Conservation (phyloP, 37 sponge, comb jelly and placozoan species). For the Aplysina aerophoba region DNA sequence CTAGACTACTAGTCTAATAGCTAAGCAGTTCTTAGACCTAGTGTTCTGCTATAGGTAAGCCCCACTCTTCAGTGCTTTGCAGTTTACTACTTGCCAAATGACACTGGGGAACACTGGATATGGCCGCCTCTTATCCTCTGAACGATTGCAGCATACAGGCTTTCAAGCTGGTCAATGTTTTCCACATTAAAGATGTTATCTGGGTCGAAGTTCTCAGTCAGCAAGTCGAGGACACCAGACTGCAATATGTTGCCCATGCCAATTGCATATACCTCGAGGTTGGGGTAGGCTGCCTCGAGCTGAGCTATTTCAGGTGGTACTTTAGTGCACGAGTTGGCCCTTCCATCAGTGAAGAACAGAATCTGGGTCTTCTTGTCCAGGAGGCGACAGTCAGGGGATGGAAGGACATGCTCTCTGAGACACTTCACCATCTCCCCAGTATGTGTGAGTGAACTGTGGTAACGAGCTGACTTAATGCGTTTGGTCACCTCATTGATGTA, state of each 20-base stretch:
- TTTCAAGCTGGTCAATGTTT: conserved; percentile 8
- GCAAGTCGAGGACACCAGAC: background rate
- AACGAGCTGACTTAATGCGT: conserved; percentile 12
- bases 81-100: too few relatives aligned
- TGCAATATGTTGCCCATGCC: conserved; percentile 19
- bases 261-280: conserved; percentile 18
- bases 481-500: background rate
- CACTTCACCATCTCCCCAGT: conserved; percentile 26
- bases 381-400: conserved; percentile 21
- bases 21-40: too few relatives aligned
- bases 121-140: too few relatives aligned
- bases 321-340: background rate
- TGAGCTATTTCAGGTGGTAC: background rate
- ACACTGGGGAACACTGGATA: too few relatives aligned
- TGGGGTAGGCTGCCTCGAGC: background rate
- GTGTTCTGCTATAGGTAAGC: too few relatives aligned
- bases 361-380: background rate
- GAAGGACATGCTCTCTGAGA: background rate
- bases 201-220: background rate
- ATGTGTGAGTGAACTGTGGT: background rate
- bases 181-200: conserved; percentile 13
- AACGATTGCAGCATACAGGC: background rate
- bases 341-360: conserved; percentile 35
- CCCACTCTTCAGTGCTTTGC: too few relatives aligned
- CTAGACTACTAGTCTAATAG: too few relatives aligned